phyloP scores from a whole-genome alignment of 1,140 invertebrate species.

The Oryctes rhinoceros region DNA sequence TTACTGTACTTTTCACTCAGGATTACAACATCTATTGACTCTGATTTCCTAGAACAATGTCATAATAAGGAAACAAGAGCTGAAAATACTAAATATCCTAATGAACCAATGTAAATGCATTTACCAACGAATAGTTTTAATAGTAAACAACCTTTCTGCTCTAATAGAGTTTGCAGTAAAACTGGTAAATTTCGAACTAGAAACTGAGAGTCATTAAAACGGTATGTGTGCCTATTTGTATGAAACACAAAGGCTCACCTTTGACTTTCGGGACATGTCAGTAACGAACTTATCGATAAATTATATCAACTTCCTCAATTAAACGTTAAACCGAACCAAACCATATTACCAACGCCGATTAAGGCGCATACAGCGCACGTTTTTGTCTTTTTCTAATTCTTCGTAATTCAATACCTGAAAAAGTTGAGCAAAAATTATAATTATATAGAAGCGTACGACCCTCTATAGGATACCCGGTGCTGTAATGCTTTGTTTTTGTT shows the following conservation, averaged over 20 bases:
- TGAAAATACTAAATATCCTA: not conserved
- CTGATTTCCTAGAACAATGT: not conserved
- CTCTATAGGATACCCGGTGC: no score
- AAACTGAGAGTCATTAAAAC: conserved; percentile 13
- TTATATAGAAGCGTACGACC: no score
- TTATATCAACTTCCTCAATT: conserved; percentile 23
- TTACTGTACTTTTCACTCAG: no score
- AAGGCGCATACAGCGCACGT: not conserved
- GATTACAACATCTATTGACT: no score
- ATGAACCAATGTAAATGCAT: not conserved
- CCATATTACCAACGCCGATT: not conserved
- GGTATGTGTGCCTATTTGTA: not conserved
- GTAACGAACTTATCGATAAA: not conserved
- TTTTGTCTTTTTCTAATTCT: not conserved
- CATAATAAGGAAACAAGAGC: not conserved
- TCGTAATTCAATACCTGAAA: not conserved
- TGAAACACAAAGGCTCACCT: conserved; percentile 1
- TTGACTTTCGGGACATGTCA: conserved; percentile 8
- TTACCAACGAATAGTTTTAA: not conserved
- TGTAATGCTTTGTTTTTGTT: no score
- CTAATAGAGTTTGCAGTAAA: not conserved
- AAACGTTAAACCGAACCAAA: not conserved
- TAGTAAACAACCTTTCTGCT: not conserved
- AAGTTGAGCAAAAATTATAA: no score
- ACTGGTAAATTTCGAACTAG: not conserved